Evolutionary conservation across 2,888 invertebrate genomes (phyloP).

Genomic region (Callimorpha dominula): DNA sequence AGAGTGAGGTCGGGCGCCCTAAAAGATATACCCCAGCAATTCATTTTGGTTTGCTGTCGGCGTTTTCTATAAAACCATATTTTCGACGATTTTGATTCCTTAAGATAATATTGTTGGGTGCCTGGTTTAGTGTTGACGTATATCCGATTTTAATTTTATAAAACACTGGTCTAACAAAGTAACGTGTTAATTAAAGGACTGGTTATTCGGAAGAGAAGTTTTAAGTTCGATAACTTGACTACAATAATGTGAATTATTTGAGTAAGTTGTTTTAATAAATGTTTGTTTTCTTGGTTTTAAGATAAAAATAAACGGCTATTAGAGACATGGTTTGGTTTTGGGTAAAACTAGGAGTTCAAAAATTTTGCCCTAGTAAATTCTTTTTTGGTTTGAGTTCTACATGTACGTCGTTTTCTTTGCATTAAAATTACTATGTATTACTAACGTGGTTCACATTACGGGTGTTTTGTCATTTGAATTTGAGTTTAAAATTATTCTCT

Average conservation of each 20-base stretch:
- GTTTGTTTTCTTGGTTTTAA: no score
- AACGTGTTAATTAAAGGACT: not conserved
- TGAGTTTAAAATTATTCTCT: no score
- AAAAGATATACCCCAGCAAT: not conserved
- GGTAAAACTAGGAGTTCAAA: no score
- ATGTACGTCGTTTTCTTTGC: not conserved
- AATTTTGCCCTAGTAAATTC: no score
- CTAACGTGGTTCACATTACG: not conserved
- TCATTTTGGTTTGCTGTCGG: not conserved
- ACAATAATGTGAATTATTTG: no score
- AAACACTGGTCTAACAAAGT: no score
- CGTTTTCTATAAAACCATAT: not conserved
- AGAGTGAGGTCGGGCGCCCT: not conserved
- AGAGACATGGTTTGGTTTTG: no score
- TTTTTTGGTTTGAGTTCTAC: not conserved
- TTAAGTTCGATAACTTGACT: not conserved
- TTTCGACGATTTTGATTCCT: not conserved
- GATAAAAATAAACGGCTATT: no score
- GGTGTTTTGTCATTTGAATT: no score
- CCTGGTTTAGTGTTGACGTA: not conserved
- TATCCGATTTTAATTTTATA: not conserved
- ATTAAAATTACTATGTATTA: not conserved
- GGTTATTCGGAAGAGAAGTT: not conserved
- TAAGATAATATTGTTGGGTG: not conserved
- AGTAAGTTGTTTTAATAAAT: no score